phyloP scores from a whole-genome alignment of 1,140 invertebrate genomes.

The Panagrolaimus sp. region DNA sequence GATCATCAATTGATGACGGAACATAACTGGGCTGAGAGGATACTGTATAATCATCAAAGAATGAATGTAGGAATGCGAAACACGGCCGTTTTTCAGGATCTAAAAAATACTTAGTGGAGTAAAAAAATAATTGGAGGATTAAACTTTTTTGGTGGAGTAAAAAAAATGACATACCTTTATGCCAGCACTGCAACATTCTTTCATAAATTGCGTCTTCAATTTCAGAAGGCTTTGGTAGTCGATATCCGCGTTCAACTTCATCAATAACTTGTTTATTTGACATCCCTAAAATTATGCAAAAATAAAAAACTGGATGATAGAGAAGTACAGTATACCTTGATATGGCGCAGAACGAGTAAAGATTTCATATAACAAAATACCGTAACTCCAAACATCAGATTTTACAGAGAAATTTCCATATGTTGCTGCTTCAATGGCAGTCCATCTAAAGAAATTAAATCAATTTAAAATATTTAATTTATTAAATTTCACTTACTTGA shows the following conservation, averaged over 20 bases:
- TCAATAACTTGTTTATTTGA: constrained; percentile 91
- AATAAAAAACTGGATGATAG: neutral
- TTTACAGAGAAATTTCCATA: constrained; percentile 93
- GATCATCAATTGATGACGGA: constrained; percentile 43
- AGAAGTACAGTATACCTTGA: constrained; percentile 68
- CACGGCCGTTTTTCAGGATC: constrained; percentile 83
- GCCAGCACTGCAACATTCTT: constrained; percentile 86
- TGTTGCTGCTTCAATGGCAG: constrained; percentile 88
- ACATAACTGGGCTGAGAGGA: constrained; percentile 63
- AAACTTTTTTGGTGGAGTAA: too few species aligned
- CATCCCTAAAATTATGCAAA: constrained; percentile 67
- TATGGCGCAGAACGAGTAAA: constrained; percentile 88
- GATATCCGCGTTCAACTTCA: constrained; percentile 85
- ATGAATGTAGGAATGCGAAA: constrained; percentile 93
- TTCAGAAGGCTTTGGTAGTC: constrained; percentile 75
- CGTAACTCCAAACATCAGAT: constrained; percentile 97
- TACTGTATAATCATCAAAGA: constrained; percentile 92
- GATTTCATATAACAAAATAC: constrained; percentile 88
- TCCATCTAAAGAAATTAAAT: too few species aligned
- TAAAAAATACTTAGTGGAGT: too few species aligned
- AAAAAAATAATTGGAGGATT: too few species aligned
- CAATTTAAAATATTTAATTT: too few species aligned
- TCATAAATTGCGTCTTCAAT: constrained; percentile 80
- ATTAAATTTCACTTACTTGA: too few species aligned
- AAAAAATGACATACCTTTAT: too few species aligned